Percentiles rank a stretch among this genome's conserved stretches.
phyloP scores from a whole-genome alignment of 2,113 vertebrate genomes.

The Pachycephala philippinensis region DNA sequence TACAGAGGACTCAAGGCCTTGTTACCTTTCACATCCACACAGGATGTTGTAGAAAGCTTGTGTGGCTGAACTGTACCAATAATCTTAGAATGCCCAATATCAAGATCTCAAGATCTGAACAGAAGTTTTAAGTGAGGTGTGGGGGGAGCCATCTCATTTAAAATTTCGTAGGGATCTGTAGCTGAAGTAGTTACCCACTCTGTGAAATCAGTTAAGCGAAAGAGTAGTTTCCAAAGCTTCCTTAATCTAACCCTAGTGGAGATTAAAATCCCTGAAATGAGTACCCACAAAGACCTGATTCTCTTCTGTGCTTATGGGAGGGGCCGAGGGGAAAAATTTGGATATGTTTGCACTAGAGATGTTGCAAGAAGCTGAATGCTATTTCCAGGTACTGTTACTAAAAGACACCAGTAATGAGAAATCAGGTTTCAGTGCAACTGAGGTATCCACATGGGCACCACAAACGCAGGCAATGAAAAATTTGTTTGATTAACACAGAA shows the following conservation, averaged over 20 bases:
- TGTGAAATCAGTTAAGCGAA: neutral
- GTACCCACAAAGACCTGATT: neutral
- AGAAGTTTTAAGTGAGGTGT: neutral
- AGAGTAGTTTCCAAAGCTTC: neutral
- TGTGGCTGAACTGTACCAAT: neutral
- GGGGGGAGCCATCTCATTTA: neutral
- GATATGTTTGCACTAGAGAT: neutral
- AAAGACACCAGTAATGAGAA: neutral
- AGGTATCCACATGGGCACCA: neutral
- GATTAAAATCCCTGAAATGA: neutral
- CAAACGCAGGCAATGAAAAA: neutral
- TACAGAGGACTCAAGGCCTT: neutral
- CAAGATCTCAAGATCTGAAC: accelerated
- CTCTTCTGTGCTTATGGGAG: neutral
- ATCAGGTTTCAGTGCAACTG: neutral
- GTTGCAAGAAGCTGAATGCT: neutral
- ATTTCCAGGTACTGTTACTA: neutral
- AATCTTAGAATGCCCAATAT: neutral
- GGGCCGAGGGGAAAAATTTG: neutral
- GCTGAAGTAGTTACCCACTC: neutral
- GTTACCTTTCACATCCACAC: neutral
- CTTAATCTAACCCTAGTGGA: neutral
- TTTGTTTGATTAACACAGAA: neutral
- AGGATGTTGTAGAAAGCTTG: neutral
- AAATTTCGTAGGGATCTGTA: neutral